Evolutionary conservation across 2,888 invertebrate genomes (phyloP), one percentile per base, ranked within the genome.

Genomic region (Leptinotarsa haldemani): DNA sequence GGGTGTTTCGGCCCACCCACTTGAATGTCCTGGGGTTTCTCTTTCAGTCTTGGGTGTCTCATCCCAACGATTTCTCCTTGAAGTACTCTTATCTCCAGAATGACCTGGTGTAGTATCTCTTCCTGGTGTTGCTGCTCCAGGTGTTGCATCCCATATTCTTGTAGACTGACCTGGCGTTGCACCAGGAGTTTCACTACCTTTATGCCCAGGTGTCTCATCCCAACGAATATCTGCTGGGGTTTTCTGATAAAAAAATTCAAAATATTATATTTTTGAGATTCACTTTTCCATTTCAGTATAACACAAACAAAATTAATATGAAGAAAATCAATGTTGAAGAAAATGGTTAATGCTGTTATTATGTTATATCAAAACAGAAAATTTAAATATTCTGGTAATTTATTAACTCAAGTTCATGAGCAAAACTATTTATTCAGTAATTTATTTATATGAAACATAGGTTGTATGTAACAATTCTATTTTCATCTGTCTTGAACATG

Each of bases 1-100:
- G 0, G 99, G 99, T 0, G 99, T 99, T 88, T 99, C 99, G 18
- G 99, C 99, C 99, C 99, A 99, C 1, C 99, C 99, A 85, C 97
- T 96, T 0, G 85, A 85, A 87, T 98, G 97, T 0, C 97, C 98
- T 0, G 98, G 98, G 0, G 98, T 98, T 89, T 98, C 98, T 86
- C 98, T 91, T 86, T 98, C 98, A 4, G 98, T 97, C 89, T 97
- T 97, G 1, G 99, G 99, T 0, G 99, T 99, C 88, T 99, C 99
- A 88, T 99, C 99, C 99, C 99, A 99, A 74, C 99, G 93, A 89
- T 99, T 99, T 65, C 98, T 91, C 15, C 99, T 89, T 20, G 94
- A 92, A 47, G 94, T 94, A 76, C 89, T 89, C 78, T 89, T 88
- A 70, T 93, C 92, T 50, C 76, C 56, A 1, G 56, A 9, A 74